Conservation (phyloP, 2,797 vertebrate genomes). For the Glyptemys insculpta region DNA sequence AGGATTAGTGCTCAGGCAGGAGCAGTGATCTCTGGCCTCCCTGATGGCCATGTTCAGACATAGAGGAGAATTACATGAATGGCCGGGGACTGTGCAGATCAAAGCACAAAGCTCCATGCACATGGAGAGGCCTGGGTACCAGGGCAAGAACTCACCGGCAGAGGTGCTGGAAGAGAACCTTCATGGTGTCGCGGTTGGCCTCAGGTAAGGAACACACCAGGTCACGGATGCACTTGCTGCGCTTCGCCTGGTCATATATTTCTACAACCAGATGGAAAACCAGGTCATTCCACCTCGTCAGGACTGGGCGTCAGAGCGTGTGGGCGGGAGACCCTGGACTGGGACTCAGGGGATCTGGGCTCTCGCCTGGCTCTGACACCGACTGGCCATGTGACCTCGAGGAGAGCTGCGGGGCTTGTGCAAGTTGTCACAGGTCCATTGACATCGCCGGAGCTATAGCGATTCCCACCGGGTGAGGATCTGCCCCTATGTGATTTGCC, state of each 20-base stretch:
- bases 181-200: conserved; percentile 91
- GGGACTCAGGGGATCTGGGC: neutral
- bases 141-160: conserved; percentile 82
- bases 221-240: conserved; percentile 85
- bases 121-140: too few species aligned
- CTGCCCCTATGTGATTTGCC: neutral
- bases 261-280: conserved; percentile 76
- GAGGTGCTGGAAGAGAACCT: conserved; percentile 91
- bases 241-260: conserved; percentile 81
- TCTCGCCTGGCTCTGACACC: neutral
- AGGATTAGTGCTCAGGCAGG: neutral
- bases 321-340: neutral
- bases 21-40: neutral
- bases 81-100: neutral
- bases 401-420: neutral
- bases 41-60: neutral
- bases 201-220: conserved; percentile 87
- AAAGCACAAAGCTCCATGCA: neutral
- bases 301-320: neutral
- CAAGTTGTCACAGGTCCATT: neutral
- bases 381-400: too few species aligned
- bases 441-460: neutral
- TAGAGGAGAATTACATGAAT: neutral
- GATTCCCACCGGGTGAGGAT: neutral
- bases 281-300: neutral